Conservation (phyloP, 2,888 invertebrate genomes). For the Beris morrisii region DNA sequence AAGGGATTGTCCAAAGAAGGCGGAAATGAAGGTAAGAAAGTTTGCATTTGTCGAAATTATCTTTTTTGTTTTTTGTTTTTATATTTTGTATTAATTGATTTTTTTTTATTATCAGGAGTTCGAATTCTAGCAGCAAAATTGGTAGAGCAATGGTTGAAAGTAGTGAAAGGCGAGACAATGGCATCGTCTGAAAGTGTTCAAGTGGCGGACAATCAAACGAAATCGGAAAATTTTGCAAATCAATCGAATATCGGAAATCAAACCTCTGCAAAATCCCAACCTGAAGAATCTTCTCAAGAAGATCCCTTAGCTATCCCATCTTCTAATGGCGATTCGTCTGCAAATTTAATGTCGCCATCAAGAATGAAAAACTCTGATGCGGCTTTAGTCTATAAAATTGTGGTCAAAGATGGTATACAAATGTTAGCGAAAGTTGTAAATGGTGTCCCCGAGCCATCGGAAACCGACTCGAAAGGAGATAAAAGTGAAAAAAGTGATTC, state of each 20-base stretch:
- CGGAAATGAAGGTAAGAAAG: conserved; percentile 73
- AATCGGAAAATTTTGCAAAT: not conserved
- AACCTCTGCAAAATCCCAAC: not conserved
- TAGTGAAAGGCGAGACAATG: conserved; percentile 75
- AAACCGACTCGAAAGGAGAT: not conserved
- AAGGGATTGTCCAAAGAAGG: conserved; percentile 84
- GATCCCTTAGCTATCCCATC: not conserved
- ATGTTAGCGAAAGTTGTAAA: conserved; percentile 58
- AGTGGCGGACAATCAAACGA: not conserved
- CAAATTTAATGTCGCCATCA: not conserved
- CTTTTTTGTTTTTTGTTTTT: conserved; percentile 38
- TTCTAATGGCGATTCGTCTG: not conserved
- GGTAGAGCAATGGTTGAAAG: conserved; percentile 87
- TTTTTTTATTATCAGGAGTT: conserved; percentile 63
- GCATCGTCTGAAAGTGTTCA: conserved; percentile 10
- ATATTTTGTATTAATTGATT: conserved; percentile 24
- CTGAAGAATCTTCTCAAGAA: not conserved
- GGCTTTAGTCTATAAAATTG: conserved; percentile 63
- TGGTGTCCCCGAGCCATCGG: conserved; percentile 18
- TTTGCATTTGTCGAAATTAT: not conserved
- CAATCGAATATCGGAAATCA: conserved; percentile 33
- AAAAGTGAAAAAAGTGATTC: conserved; percentile 34
- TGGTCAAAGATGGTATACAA: conserved; percentile 73
- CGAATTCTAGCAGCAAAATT: conserved; percentile 76
- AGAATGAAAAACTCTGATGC: conserved; percentile 45